phyloP scores from a whole-genome alignment of 1,140 invertebrate genomes.

The Agrilus planipennis region DNA sequence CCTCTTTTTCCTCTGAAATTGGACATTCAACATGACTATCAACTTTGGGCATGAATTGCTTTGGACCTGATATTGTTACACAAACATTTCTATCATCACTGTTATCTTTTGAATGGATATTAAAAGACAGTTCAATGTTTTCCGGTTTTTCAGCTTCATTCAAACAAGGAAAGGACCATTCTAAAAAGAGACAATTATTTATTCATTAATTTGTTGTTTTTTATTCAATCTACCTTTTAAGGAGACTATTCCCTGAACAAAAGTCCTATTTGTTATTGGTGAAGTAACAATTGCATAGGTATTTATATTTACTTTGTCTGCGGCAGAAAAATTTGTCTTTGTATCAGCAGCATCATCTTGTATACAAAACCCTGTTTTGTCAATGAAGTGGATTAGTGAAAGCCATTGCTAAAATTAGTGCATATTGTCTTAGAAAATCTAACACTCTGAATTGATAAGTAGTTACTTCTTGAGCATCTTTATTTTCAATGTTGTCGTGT shows the following conservation, averaged over 20 bases:
- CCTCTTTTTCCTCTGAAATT: background rate
- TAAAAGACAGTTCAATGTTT: background rate
- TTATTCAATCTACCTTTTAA: background rate
- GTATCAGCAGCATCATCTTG: background rate
- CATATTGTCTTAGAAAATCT: no score
- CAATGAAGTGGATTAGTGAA: background rate
- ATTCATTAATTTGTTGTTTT: background rate
- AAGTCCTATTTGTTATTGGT: no score
- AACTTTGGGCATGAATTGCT: slow-evolving; percentile 1
- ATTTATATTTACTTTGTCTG: background rate
- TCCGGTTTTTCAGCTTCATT: background rate
- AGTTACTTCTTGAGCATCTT: background rate
- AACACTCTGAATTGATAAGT: background rate
- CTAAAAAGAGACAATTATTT: background rate
- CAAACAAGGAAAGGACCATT: background rate
- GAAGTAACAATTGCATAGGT: background rate
- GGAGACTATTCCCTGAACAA: background rate
- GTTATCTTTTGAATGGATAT: background rate
- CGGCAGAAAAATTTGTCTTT: background rate
- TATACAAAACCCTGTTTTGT: background rate
- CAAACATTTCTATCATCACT: background rate
- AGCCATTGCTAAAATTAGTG: background rate
- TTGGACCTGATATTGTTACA: background rate
- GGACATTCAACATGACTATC: background rate
- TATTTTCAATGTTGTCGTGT: background rate